Percentiles rank a stretch among this genome's conserved stretches.
These are phyloP conservation scores for Cyrtorhinus lividipennis DNA, from an alignment of 1,140 invertebrate genomes.

Conservation along the genomic window DNA sequence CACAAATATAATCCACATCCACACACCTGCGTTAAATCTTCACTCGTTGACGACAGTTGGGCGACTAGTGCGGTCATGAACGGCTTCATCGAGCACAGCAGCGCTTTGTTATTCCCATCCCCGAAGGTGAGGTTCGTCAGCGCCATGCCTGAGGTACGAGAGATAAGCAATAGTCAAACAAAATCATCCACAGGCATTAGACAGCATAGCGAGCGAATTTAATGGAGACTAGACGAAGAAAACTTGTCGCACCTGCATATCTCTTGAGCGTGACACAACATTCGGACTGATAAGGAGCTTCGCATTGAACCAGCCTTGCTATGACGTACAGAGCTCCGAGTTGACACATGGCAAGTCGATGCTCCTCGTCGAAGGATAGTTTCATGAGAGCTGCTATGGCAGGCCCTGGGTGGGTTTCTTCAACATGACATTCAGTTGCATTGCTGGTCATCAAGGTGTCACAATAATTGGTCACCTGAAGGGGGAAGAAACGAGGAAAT, in stretches of 20 bases:
- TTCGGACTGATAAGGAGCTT: conserved; percentile 62
- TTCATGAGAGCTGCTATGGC: conserved; percentile 89
- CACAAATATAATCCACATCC: too few relatives aligned
- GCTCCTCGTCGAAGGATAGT: conserved; percentile 90
- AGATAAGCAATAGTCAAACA: too few relatives aligned
- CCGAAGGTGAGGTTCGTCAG: conserved; percentile 95
- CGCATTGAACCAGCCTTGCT: conserved; percentile 61
- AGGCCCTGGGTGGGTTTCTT: conserved; percentile 66
- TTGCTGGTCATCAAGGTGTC: conserved; percentile 17
- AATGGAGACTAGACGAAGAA: too few relatives aligned
- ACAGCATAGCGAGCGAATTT: too few relatives aligned
- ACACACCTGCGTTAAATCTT: conserved; percentile 82
- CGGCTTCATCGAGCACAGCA: conserved; percentile 77
- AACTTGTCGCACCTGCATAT: too few relatives aligned
- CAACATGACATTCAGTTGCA: conserved; percentile 20
- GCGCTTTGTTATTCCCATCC: conserved; percentile 85
- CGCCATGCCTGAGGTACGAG: conserved; percentile 65
- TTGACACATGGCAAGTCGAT: conserved; percentile 85
- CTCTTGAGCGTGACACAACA: conserved; percentile 74
- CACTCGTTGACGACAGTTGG: conserved; percentile 72
- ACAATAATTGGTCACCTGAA: conserved; percentile 39
- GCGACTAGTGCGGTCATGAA: conserved; percentile 82
- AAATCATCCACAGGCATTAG: too few relatives aligned
- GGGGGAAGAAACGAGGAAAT: too few relatives aligned
- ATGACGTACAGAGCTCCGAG: conserved; percentile 82